Evolutionary conservation across 2,888 invertebrate species (phyloP).

Genomic region (Ischnus inquisitorius): DNA sequence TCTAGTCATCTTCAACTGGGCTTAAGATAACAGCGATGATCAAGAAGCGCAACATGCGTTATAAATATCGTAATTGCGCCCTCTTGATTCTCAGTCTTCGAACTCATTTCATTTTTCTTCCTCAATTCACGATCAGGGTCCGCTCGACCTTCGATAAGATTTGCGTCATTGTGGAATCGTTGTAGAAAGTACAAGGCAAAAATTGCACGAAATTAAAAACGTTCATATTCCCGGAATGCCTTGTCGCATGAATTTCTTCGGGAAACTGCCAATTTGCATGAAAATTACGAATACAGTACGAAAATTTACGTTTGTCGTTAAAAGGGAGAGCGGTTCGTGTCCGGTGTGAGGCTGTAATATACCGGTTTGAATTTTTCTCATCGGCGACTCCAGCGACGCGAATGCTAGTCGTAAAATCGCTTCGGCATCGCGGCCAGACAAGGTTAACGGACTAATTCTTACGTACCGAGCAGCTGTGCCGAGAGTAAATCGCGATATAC

Average conservation of each 20-base stretch:
- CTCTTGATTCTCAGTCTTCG: too few relatives aligned
- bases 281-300: conserved; percentile 1
- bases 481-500: conserved; percentile 7
- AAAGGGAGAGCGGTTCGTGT: conserved; percentile 1
- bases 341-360: neutral
- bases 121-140: too few relatives aligned
- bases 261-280: conserved; percentile 23
- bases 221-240: neutral
- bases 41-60: too few relatives aligned
- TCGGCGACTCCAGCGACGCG: conserved; percentile 22
- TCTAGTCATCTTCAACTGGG: too few relatives aligned
- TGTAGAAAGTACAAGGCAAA: neutral
- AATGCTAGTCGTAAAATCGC: conserved; percentile 42
- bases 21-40: too few relatives aligned
- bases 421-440: conserved; percentile 36
- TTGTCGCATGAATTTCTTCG: neutral
- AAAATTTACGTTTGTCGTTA: neutral
- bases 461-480: conserved; percentile 39
- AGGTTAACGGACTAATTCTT: conserved; percentile 65
- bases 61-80: too few relatives aligned
- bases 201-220: neutral
- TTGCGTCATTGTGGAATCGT: too few relatives aligned
- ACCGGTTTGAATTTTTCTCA: conserved; percentile 39
- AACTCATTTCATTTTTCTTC: too few relatives aligned
- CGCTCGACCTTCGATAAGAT: too few relatives aligned